Evolutionary conservation across 2,113 vertebrate species (phyloP).

Genomic region (Panthera tigris): DNA sequence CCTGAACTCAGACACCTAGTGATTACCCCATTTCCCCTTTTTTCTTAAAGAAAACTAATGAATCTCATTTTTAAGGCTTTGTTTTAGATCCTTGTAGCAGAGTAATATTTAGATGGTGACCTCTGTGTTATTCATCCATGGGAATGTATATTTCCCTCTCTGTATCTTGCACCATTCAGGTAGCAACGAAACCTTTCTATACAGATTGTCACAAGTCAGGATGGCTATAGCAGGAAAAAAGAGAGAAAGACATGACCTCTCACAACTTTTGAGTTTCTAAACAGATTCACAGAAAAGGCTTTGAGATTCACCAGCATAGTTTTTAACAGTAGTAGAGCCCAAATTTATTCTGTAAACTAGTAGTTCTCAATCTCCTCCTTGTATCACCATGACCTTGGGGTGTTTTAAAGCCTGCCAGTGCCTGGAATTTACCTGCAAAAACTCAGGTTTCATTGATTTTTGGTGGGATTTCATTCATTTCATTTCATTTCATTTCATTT

Average conservation of each 20-base stretch:
- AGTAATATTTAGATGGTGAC: slow-evolving; percentile 6
- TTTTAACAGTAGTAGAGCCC: slow-evolving; percentile 18
- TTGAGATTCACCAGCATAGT: background rate
- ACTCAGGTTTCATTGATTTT: slow-evolving; percentile 29
- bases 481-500: background rate
- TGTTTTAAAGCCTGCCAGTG: background rate
- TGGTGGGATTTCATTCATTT: background rate
- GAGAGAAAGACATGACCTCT: slow-evolving; percentile 22
- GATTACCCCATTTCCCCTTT: background rate
- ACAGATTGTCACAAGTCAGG: background rate
- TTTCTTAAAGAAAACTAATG: slow-evolving; percentile 28
- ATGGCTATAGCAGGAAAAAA: slow-evolving; percentile 4
- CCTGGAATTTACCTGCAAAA: background rate
- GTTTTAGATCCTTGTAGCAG: background rate
- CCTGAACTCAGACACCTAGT: background rate
- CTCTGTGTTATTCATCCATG: background rate
- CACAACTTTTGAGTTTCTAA: slow-evolving; percentile 25
- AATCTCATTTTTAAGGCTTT: slow-evolving; percentile 8
- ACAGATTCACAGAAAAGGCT: slow-evolving; percentile 24
- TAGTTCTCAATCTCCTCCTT: background rate
- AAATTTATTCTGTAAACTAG: background rate
- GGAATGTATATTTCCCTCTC: background rate
- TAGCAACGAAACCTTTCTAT: slow-evolving; percentile 27
- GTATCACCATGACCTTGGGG: background rate
- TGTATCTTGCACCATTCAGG: background rate